Evolutionary conservation across 1,140 invertebrate species (phyloP).

Genomic region (Dufourea novaeangliae): DNA sequence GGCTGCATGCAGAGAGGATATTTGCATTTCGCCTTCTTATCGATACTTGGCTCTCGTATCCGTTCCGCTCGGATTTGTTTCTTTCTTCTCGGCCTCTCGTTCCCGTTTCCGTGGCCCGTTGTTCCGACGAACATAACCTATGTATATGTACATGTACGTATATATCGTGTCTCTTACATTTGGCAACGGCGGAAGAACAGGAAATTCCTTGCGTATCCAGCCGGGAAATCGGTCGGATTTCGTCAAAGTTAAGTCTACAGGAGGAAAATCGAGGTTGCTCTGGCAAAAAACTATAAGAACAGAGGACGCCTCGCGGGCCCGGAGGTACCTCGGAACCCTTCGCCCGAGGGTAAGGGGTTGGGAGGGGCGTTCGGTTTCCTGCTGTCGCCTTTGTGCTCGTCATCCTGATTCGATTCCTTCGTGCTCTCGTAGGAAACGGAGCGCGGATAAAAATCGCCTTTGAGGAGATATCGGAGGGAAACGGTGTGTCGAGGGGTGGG

Average conservation of each 20-base stretch:
- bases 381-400: conserved; percentile 65
- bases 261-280: conserved; percentile 59
- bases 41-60: conserved; percentile 26
- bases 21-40: conserved; percentile 51
- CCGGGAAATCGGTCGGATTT: conserved; percentile 62
- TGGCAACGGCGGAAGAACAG: conserved; percentile 36
- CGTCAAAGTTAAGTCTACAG: conserved; percentile 62
- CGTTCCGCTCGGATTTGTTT: conserved; percentile 59
- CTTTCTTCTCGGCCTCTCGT: conserved; percentile 9
- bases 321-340: conserved; percentile 24
- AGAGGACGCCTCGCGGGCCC: neutral
- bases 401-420: conserved; percentile 65
- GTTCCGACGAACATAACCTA: conserved; percentile 29
- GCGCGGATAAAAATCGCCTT: conserved; percentile 66
- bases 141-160: no score
- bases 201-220: conserved; percentile 60
- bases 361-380: conserved; percentile 54
- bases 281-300: conserved; percentile 40
- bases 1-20: conserved; percentile 26
- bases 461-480: conserved; percentile 58
- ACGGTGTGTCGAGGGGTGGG: conserved; percentile 41
- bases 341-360: no score
- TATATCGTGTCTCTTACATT: conserved; percentile 42
- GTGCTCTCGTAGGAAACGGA: conserved; percentile 64
- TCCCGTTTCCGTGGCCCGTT: conserved; percentile 27